Evolutionary conservation across 2,797 vertebrate genomes (phyloP).

Genomic region (Pangasius mekongensis): DNA sequence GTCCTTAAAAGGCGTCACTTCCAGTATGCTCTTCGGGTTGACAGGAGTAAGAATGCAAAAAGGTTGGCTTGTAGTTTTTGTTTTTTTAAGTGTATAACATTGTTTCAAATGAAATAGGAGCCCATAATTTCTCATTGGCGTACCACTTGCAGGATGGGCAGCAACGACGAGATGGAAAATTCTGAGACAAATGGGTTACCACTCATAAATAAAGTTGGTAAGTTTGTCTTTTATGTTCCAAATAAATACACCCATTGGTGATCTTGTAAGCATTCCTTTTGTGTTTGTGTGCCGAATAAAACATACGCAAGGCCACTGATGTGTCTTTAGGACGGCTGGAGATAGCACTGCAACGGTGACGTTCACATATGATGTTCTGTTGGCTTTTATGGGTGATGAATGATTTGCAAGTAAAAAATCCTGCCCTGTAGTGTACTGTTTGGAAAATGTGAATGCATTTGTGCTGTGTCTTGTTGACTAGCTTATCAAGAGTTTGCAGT

Average conservation of each 20-base stretch:
- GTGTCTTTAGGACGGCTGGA: background rate
- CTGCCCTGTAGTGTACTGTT: background rate
- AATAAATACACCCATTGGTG: background rate
- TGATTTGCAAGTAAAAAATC: background rate
- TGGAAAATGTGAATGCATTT: background rate
- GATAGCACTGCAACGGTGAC: background rate
- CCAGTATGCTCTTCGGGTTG: conserved; percentile 13
- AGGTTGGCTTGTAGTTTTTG: background rate
- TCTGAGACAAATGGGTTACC: background rate
- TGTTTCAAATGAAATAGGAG: background rate
- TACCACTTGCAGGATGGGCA: background rate
- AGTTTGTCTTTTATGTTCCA: background rate
- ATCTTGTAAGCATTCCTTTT: background rate
- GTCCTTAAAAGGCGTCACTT: conserved; percentile 32
- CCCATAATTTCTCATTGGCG: background rate
- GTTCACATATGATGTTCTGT: background rate
- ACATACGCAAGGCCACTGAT: background rate
- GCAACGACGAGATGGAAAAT: background rate
- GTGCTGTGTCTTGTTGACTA: background rate
- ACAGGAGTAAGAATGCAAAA: background rate
- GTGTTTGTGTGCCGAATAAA: background rate
- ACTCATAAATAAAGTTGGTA: conserved; percentile 1
- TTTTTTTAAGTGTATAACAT: background rate
- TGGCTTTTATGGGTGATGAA: no score
- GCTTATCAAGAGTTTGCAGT: background rate